Evolutionary conservation across 2,888 invertebrate genomes (phyloP).

Genomic region (Microctonus aethiopoides): DNA sequence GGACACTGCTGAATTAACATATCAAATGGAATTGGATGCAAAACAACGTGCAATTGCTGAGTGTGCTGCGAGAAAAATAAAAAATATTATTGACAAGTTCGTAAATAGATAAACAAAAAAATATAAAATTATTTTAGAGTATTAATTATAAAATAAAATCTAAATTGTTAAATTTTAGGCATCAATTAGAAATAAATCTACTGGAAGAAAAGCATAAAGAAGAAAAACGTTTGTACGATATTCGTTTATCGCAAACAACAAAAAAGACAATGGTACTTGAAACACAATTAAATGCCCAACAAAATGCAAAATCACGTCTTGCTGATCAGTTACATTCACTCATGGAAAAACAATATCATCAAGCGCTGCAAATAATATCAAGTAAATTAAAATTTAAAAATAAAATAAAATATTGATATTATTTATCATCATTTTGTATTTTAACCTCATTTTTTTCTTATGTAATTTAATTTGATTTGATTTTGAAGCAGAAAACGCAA

Average conservation of each 20-base stretch:
- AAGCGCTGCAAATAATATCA: slow-evolving; percentile 78
- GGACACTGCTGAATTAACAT: slow-evolving; percentile 75
- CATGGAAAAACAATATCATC: slow-evolving; percentile 85
- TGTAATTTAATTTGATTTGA: slow-evolving; percentile 5
- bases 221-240: slow-evolving; percentile 78
- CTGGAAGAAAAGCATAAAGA: slow-evolving; percentile 83
- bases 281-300: slow-evolving; percentile 69
- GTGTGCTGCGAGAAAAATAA: slow-evolving; percentile 78
- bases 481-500: slow-evolving; percentile 5
- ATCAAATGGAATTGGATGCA: slow-evolving; percentile 74
- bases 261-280: slow-evolving; percentile 77
- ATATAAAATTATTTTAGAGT: slow-evolving; percentile 11
- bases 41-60: slow-evolving; percentile 77
- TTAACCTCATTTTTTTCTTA: slow-evolving; percentile 11
- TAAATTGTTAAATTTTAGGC: slow-evolving; percentile 67
- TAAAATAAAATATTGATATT: not conserved
- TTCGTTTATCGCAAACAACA: slow-evolving; percentile 77
- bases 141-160: too few species aligned
- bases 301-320: slow-evolving; percentile 73
- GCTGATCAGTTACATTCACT: slow-evolving; percentile 81
- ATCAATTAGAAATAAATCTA: slow-evolving; percentile 79
- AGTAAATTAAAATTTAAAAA: slow-evolving; percentile 23
- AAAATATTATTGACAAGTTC: slow-evolving; percentile 75
- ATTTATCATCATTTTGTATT: not conserved
- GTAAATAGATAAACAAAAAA: slow-evolving; percentile 58